phyloP scores from a whole-genome alignment of 1,140 invertebrate species.

The Pseudachorutes palmiensis region DNA sequence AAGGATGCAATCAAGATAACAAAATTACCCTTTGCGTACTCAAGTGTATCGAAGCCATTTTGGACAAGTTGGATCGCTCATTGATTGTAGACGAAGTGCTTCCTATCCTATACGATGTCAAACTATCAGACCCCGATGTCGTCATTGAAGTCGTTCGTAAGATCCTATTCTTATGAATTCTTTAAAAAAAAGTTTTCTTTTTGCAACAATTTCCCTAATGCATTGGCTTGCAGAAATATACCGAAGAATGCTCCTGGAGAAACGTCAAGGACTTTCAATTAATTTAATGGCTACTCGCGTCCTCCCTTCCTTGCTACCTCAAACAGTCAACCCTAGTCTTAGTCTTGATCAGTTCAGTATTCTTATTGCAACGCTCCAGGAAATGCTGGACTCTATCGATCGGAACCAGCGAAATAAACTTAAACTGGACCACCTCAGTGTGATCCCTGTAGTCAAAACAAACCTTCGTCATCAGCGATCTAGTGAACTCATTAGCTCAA shows the following conservation, averaged over 20 bases:
- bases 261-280: slow-evolving; percentile 81
- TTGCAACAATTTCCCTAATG: not conserved
- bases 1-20: slow-evolving; percentile 69
- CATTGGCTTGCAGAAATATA: slow-evolving; percentile 69
- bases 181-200: not conserved
- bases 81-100: slow-evolving; percentile 87
- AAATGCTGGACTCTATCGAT: slow-evolving; percentile 88
- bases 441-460: not conserved
- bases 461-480: not conserved
- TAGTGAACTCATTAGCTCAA: slow-evolving; percentile 48
- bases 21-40: slow-evolving; percentile 69
- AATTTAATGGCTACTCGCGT: slow-evolving; percentile 88
- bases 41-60: slow-evolving; percentile 64
- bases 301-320: slow-evolving; percentile 83
- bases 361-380: slow-evolving; percentile 80
- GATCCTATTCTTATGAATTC: slow-evolving; percentile 18
- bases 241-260: slow-evolving; percentile 80
- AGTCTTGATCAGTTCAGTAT: slow-evolving; percentile 82
- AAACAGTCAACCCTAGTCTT: slow-evolving; percentile 80
- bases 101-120: slow-evolving; percentile 76
- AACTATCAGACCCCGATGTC: slow-evolving; percentile 65
- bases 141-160: slow-evolving; percentile 42
- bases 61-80: slow-evolving; percentile 74
- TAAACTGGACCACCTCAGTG: slow-evolving; percentile 63
- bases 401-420: slow-evolving; percentile 75